phyloP scores from a whole-genome alignment of 2,113 vertebrate genomes.

The Upupa epops region DNA sequence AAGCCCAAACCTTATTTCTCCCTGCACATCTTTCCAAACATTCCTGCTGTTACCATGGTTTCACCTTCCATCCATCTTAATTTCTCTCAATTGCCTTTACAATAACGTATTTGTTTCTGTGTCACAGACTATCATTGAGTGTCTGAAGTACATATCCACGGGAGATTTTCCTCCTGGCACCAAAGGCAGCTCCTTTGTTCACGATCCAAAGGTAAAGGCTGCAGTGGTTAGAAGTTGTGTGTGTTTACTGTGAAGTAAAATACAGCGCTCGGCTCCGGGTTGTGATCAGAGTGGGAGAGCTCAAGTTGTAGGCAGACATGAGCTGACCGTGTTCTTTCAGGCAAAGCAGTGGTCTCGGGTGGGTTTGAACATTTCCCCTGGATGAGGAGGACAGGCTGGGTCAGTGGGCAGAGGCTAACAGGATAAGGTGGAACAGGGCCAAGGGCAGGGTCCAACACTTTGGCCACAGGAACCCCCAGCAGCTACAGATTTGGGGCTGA shows the following conservation, averaged over 20 bases:
- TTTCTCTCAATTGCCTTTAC: neutral
- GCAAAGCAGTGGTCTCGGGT: neutral
- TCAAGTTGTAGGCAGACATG: neutral
- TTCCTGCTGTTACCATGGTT: neutral
- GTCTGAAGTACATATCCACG: slow-evolving; percentile 91
- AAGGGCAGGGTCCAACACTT: too few species aligned
- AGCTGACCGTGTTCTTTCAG: neutral
- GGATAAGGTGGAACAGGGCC: too few species aligned
- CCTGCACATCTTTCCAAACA: neutral
- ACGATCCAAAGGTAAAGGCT: slow-evolving; percentile 92
- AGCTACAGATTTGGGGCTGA: too few species aligned
- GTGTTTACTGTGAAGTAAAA: neutral
- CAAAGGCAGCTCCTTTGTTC: slow-evolving; percentile 94
- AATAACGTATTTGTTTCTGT: neutral
- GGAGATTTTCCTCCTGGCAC: slow-evolving; percentile 97
- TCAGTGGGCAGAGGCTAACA: too few species aligned
- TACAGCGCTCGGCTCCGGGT: neutral
- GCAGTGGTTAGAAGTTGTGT: neutral
- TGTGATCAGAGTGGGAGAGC: neutral
- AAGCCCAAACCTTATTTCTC: neutral
- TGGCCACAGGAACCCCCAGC: too few species aligned
- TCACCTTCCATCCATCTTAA: neutral
- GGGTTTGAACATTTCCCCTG: neutral
- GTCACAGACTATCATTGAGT: slow-evolving; percentile 96
- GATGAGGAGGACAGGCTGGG: too few species aligned